Base-by-base conservation (phyloP, 2,888 invertebrate species). In the Monoplex corrugatus region DNA sequence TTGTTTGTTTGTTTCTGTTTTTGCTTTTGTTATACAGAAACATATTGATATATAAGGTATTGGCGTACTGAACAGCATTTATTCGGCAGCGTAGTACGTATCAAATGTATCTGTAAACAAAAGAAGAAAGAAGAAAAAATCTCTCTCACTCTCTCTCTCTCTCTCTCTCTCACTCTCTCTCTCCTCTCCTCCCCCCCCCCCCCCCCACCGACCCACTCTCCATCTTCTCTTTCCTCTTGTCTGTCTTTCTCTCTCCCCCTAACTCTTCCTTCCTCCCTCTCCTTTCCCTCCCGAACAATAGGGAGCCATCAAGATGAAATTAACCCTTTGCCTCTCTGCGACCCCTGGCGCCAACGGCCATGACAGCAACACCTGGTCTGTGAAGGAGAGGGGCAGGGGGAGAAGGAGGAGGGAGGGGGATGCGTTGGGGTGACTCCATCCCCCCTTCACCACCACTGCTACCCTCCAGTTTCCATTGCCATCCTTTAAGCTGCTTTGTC, bases 281-380 rank as follows among this genome's bases (percentile, higher is more conserved):
- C 28, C 5, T 44, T 19, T 10, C 75, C 35, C 75, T 38, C 78
- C 38, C 35, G 35, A 38, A 78, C 78, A 78, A 78, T 78, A 38
- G 78, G 78, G 32, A 32, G 32, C 78, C 78, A 78, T 78, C 78
- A 38, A 78, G 78, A 78, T 78, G 38, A 78, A 78, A 78, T 78
- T 78, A 78, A 78, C 78, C 78, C 78, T 8, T 23, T 68, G 16
- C 28, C 28, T n/a, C 68, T n/a, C 19, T 19, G 28, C 16, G 78
- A 78, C 78, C 16, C 68, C 78, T 38, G 35, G 16, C 19, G 32
- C 82, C 45, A 32, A 45, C 45, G 82, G 82, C 32, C 45, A 32
- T 82, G 82, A 44, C 82, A 82, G 45, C 32, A 82, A 82, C 82
- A 82, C 82, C 82, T 82, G 82, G 82, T 82, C 45, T 2, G 28